These are phyloP conservation scores for Ictalurus punctatus DNA, from an alignment of 2,113 vertebrate genomes.

Conservation along the genomic window DNA sequence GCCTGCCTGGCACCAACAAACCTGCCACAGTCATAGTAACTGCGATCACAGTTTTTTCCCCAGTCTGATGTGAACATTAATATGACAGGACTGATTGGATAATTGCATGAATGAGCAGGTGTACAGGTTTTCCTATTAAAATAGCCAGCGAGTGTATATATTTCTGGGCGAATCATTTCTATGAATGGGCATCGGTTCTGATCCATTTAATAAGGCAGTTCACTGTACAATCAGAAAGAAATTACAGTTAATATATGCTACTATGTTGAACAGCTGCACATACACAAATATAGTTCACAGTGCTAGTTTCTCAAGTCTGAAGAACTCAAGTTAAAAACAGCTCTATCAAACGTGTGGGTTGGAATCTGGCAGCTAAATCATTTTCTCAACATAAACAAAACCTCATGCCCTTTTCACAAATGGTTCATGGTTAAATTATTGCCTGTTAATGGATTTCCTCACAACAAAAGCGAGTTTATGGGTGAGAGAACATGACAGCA, in stretches of 20 bases:
- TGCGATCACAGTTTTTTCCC: not conserved
- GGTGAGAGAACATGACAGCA: slow-evolving; percentile 26
- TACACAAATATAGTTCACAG: not conserved
- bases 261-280: not conserved
- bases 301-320: not conserved
- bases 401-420: slow-evolving; percentile 1
- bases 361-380: slow-evolving; percentile 5
- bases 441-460: slow-evolving; percentile 27
- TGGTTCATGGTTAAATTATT: slow-evolving; percentile 17
- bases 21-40: not conserved
- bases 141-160: not conserved
- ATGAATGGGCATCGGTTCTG: not conserved
- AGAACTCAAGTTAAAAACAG: not conserved
- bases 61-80: not conserved
- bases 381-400: slow-evolving; percentile 23
- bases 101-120: not conserved
- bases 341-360: not conserved
- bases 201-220: not conserved
- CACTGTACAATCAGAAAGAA: not conserved
- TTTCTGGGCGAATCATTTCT: not conserved
- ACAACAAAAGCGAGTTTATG: slow-evolving; percentile 15
- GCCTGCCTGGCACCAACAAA: not conserved
- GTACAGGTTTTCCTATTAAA: not conserved
- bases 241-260: not conserved
- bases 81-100: not conserved